Conservation (phyloP, 2,113 vertebrate species). For the Ceyx cyanopectus region DNA sequence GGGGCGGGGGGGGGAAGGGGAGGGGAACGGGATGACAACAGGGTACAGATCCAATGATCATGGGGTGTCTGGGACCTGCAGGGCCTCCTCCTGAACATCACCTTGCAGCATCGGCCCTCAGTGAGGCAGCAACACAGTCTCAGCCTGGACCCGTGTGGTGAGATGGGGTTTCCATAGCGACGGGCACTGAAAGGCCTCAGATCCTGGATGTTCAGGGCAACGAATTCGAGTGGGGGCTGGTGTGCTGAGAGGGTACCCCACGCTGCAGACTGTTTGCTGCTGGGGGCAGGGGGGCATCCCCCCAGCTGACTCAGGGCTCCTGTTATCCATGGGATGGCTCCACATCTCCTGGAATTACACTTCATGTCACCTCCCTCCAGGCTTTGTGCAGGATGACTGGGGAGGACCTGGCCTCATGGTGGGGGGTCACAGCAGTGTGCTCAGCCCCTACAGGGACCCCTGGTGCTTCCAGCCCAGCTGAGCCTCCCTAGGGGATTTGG, state of each 20-base stretch:
- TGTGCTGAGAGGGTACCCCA: fast-evolving
- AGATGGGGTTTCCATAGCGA: constrained; percentile 34
- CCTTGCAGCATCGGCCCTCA: background rate
- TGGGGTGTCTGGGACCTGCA: background rate
- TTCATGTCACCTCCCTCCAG: fast-evolving
- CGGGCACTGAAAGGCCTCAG: background rate
- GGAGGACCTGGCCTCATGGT: background rate
- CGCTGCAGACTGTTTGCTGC: background rate
- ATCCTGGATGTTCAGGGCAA: background rate
- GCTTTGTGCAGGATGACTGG: background rate
- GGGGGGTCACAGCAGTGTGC: fast-evolving
- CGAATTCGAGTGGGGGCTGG: background rate
- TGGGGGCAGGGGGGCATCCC: background rate
- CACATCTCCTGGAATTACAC: fast-evolving
- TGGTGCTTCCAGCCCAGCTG: background rate
- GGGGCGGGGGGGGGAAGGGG: too few relatives aligned
- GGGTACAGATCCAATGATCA: too few relatives aligned
- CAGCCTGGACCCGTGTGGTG: background rate
- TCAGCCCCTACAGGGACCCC: fast-evolving
- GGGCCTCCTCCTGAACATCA: background rate
- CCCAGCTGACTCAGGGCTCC: background rate
- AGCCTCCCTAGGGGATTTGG: background rate
- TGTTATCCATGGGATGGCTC: fast-evolving
- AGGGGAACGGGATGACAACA: too few relatives aligned
- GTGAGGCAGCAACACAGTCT: background rate